Conservation (phyloP, 2,797 vertebrate species). For the Decapterus maruadsi region DNA sequence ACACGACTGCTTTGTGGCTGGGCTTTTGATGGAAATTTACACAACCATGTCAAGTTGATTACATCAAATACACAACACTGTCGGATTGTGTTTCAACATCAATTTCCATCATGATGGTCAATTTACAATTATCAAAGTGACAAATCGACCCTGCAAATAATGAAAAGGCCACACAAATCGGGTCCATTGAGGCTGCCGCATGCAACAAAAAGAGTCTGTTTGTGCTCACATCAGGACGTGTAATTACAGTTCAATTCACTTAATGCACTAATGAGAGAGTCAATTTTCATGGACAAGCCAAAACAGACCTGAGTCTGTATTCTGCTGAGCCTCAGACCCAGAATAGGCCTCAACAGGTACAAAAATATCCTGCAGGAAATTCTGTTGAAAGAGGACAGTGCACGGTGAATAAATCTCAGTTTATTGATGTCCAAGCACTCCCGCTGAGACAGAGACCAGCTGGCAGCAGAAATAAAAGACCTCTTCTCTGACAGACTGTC, state of each 20-base stretch:
- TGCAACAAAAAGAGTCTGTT: neutral
- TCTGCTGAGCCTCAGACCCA: conserved; percentile 5
- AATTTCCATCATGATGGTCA: neutral
- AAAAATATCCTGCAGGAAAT: neutral
- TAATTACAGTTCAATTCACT: neutral
- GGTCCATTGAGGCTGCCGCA: neutral
- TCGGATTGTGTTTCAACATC: neutral
- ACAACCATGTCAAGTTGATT: neutral
- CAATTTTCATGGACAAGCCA: neutral
- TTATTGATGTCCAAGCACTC: conserved; percentile 32
- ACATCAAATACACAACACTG: neutral
- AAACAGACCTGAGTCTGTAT: neutral
- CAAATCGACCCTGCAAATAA: neutral
- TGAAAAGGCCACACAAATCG: neutral
- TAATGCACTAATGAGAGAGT: neutral
- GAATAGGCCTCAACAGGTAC: neutral
- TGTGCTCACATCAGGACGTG: neutral
- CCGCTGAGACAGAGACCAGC: conserved; percentile 47
- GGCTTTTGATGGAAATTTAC: neutral
- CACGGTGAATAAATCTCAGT: conserved; percentile 27
- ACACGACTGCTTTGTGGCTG: neutral
- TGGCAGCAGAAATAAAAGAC: conserved; percentile 42
- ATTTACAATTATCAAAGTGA: neutral
- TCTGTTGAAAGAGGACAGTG: conserved; percentile 3
- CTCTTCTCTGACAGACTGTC: conserved; percentile 37